Evolutionary conservation across 2,113 vertebrate species (phyloP).

Genomic region (Grantiella picta): DNA sequence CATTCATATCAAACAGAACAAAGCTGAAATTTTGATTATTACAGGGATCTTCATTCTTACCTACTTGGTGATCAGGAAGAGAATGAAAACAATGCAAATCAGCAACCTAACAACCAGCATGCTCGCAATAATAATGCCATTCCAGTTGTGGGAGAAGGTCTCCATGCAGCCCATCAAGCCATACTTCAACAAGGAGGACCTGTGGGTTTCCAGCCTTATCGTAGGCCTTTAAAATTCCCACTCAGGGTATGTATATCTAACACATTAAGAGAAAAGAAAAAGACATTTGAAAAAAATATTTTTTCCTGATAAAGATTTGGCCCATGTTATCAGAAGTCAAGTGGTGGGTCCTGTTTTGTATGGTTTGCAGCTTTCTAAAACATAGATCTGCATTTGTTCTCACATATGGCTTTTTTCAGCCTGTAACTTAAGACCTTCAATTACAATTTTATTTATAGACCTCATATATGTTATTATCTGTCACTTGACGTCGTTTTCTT

Average conservation of each 20-base stretch:
- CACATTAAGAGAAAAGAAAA: neutral
- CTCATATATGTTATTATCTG: neutral
- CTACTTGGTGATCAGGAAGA: conserved; percentile 97
- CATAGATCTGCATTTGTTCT: neutral
- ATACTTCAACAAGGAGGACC: conserved; percentile 97
- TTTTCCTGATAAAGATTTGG: neutral
- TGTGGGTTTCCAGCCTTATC: conserved; percentile 97
- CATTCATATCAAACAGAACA: neutral
- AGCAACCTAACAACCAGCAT: conserved; percentile 89
- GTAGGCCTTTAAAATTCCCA: conserved; percentile 89
- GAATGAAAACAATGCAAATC: conserved; percentile 88
- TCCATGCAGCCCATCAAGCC: conserved; percentile 97
- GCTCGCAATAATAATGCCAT: conserved; percentile 90
- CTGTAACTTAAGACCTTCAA: neutral
- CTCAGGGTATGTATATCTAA: conserved; percentile 80
- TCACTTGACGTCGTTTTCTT: neutral
- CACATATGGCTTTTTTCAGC: neutral
- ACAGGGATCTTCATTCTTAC: conserved; percentile 96
- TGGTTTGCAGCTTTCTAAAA: neutral
- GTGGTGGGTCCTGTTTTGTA: neutral
- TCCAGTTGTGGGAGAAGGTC: conserved; percentile 91
- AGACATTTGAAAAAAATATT: neutral
- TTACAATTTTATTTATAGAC: neutral
- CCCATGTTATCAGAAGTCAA: neutral
- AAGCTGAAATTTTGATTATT: neutral